Percentiles rank a stretch among this genome's conserved stretches.
phyloP scores from a whole-genome alignment of 2,113 vertebrate species.

The Halichoeres trimaculatus region DNA sequence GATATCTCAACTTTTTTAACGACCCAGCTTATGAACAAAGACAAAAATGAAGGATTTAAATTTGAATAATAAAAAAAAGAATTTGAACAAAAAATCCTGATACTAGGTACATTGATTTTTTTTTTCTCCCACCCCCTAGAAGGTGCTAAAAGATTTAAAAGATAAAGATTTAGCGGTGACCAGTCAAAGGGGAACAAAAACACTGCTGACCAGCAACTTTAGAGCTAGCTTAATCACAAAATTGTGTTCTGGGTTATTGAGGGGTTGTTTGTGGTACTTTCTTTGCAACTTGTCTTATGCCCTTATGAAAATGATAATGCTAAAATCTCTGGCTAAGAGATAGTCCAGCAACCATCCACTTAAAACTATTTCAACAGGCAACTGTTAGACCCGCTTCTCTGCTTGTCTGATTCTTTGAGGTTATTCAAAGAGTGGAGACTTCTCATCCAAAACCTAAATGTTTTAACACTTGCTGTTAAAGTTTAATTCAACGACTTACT shows the following conservation, averaged over 20 bases:
- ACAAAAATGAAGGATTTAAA: too few relatives aligned
- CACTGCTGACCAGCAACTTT: too few relatives aligned
- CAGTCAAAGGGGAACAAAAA: not conserved
- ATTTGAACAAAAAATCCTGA: too few relatives aligned
- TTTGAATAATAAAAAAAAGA: too few relatives aligned
- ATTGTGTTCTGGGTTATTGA: not conserved
- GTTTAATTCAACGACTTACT: not conserved
- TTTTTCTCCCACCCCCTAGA: too few relatives aligned
- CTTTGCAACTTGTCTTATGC: not conserved
- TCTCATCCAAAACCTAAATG: constrained; percentile 1
- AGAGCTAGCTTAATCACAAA: not conserved
- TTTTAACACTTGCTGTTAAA: constrained; percentile 6
- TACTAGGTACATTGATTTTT: too few relatives aligned
- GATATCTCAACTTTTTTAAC: too few relatives aligned
- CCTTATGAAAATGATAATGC: not conserved
- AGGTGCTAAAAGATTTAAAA: too few relatives aligned
- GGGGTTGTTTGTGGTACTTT: not conserved
- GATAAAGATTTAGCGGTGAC: too few relatives aligned
- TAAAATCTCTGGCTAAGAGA: not conserved
- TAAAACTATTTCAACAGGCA: not conserved
- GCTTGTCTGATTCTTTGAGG: constrained; percentile 7
- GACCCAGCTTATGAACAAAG: too few relatives aligned
- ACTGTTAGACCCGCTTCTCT: not conserved
- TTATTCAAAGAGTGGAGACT: not conserved
- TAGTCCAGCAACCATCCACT: not conserved